Evolutionary conservation across 2,888 invertebrate genomes (phyloP).

Genomic region (Acanthosoma haemorrhoidale): DNA sequence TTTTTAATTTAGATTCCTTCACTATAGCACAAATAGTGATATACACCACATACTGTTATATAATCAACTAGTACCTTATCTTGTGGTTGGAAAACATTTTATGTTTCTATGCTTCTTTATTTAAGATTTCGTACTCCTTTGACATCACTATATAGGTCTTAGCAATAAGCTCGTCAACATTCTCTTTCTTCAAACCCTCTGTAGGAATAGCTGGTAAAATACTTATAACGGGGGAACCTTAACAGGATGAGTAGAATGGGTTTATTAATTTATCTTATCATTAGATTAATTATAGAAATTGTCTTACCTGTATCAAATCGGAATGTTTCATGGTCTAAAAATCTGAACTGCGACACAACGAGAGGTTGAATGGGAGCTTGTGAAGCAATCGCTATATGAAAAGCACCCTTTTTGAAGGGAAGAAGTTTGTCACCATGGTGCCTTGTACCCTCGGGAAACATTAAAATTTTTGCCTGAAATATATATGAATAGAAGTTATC

Average conservation of each 20-base stretch:
- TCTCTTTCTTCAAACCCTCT: conserved; percentile 39
- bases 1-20: no score
- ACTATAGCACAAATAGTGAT: no score
- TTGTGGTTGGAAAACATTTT: no score
- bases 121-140: conserved; percentile 40
- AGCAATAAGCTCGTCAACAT: conserved; percentile 41
- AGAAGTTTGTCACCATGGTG: conserved; percentile 73
- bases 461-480: conserved; percentile 74
- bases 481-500: background rate
- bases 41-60: no score
- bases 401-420: conserved; percentile 94
- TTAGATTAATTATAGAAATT: background rate
- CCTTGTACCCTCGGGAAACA: conserved; percentile 93
- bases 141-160: conserved; percentile 44
- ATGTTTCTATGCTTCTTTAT: no score
- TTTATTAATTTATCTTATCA: no score
- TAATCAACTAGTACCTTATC: no score
- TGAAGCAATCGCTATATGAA: conserved; percentile 79
- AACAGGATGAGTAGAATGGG: no score
- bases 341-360: conserved; percentile 52
- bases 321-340: conserved; percentile 43
- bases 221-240: conserved; percentile 39
- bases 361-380: conserved; percentile 54
- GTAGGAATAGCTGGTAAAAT: conserved; percentile 42
- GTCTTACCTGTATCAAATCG: conserved; percentile 43